Base-by-base conservation (phyloP, 2,888 invertebrate species). In the Noctua comes region DNA sequence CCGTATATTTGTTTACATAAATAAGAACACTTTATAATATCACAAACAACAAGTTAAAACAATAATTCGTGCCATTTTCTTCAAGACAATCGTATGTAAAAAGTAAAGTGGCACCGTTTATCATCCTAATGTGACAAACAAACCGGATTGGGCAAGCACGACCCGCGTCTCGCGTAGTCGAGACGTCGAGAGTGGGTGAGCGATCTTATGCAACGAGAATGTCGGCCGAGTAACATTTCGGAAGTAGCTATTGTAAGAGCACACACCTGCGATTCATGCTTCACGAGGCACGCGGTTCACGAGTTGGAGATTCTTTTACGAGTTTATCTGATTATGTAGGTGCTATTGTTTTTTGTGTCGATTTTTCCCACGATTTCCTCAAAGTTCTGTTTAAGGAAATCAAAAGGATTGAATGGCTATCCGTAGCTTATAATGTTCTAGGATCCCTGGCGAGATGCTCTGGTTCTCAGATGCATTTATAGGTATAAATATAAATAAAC, bases 201-300 rank as follows among this genome's bases (percentile, higher is more conserved):
- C 86, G 77, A 81, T 75, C 51, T 94, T 95, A 93, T 89, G 94
- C 92, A 95, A 95, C 80, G 73, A 82, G 89, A 93, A 93, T 92
- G 93, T 92, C 90, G 92, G 92, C 88, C 93, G 90, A 87, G 84
- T 79, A 82, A 86, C 90, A 90, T 90, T 92, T 94, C 94, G 94
- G 94, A 95, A 94, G 94, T 93, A 83, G 88, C 89, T 85, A 83
- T 78, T 88, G 79, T 87, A 79, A 75, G 77, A 76, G 70, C 73
- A 76, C 64, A 43, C 84, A 82, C 86, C 78, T 83, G 83, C 73
- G 83, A 69, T 75, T 69, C 76, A 84, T 73, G 73, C 73, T 68
- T 51, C 83, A 84, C 82, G 75, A 73, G 46, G 72, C 79, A 74
- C 64, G 64, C 27, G 80, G 54, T 51, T 80, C 84, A 84, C 83